phyloP scores from a whole-genome alignment of 2,797 vertebrate genomes.

The Microctenopoma lineatum region DNA sequence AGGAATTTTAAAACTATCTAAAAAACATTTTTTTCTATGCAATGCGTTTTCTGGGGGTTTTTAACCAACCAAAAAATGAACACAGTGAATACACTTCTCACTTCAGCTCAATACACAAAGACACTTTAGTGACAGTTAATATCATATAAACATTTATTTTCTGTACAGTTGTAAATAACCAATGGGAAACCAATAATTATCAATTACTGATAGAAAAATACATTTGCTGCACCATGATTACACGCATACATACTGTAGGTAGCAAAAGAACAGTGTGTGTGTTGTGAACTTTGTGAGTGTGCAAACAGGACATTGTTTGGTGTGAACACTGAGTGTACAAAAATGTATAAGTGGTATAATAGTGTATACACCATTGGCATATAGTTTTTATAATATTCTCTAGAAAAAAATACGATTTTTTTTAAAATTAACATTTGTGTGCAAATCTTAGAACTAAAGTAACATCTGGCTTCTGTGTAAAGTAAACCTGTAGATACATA shows the following conservation, averaged over 20 bases:
- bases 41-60: no score
- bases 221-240: slow-evolving; percentile 68
- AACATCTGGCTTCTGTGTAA: slow-evolving; percentile 48
- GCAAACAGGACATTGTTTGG: slow-evolving; percentile 57
- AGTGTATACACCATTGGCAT: slow-evolving; percentile 58
- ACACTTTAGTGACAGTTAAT: slow-evolving; percentile 26
- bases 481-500: slow-evolving; percentile 29
- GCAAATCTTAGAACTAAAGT: slow-evolving; percentile 69
- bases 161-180: slow-evolving; percentile 61
- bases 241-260: slow-evolving; percentile 53
- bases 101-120: background rate
- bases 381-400: slow-evolving; percentile 59
- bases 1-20: no score
- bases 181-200: slow-evolving; percentile 54
- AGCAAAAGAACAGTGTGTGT: slow-evolving; percentile 53
- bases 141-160: slow-evolving; percentile 79
- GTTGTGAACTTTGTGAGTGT: slow-evolving; percentile 45
- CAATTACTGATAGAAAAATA: slow-evolving; percentile 78
- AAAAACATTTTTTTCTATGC: no score
- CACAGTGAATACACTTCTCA: background rate
- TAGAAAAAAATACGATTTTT: slow-evolving; percentile 72
- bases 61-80: no score
- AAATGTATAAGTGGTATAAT: slow-evolving; percentile 54
- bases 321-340: slow-evolving; percentile 63
- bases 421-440: slow-evolving; percentile 53